These are phyloP conservation scores for Salvator merianae DNA, from an alignment of 2,113 vertebrate species.

Conservation along the genomic window DNA sequence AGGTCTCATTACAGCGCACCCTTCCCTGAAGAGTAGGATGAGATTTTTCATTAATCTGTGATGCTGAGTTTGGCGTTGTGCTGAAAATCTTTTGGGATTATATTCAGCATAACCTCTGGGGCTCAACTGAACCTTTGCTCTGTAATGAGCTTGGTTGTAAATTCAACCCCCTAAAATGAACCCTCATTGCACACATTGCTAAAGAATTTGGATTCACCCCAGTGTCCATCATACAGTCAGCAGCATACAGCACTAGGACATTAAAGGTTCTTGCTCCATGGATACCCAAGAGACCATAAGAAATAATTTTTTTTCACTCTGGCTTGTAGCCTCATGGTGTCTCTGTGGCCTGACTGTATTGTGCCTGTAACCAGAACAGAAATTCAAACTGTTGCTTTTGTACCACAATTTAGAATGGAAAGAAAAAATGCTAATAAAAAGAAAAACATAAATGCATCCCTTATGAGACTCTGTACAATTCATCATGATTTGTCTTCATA, in stretches of 20 bases:
- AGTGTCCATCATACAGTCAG: slow-evolving; percentile 1
- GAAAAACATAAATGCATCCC: slow-evolving; percentile 27
- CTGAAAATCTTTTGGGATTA: slow-evolving; percentile 33
- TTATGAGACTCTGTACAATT: slow-evolving; percentile 33
- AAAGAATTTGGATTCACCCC: slow-evolving; percentile 31
- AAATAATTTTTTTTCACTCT: slow-evolving; percentile 5
- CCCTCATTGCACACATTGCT: slow-evolving; percentile 28
- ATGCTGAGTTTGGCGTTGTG: slow-evolving; percentile 13
- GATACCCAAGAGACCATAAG: slow-evolving; percentile 16
- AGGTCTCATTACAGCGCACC: slow-evolving; percentile 20
- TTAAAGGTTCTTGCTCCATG: slow-evolving; percentile 20
- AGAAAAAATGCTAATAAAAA: slow-evolving; percentile 4
- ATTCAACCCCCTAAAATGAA: background rate
- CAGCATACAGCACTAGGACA: slow-evolving; percentile 24
- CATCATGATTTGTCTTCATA: slow-evolving; percentile 53
- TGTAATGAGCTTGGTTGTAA: slow-evolving; percentile 25
- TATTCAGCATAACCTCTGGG: slow-evolving; percentile 30
- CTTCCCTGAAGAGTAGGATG: slow-evolving; percentile 35
- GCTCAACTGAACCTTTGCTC: slow-evolving; percentile 22
- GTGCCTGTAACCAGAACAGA: slow-evolving; percentile 66
- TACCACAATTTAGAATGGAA: slow-evolving; percentile 51
- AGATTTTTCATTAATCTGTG: slow-evolving; percentile 37
- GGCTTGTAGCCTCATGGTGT: slow-evolving; percentile 49
- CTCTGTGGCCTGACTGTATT: slow-evolving; percentile 56
- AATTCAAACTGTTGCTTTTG: slow-evolving; percentile 52